Evolutionary conservation across 2,888 invertebrate genomes (phyloP).

Genomic region (Hyppa rectilinea): DNA sequence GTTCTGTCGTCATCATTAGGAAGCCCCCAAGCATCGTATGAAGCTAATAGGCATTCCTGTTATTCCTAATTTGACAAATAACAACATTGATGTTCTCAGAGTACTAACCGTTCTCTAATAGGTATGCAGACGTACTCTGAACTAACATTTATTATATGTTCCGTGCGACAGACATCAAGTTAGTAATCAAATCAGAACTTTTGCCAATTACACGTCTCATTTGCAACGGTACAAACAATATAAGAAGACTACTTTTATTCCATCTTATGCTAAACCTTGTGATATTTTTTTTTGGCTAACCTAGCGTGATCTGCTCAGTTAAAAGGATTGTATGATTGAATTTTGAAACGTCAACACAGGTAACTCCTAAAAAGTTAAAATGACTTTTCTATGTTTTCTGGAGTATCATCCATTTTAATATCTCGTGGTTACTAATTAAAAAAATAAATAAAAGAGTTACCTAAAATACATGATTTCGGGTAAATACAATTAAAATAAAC

Average conservation of each 20-base stretch:
- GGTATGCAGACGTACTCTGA: conserved; percentile 20
- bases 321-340: neutral
- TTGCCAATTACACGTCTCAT: conserved; percentile 61
- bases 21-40: neutral
- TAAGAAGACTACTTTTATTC: conserved; percentile 36
- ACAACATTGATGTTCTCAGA: neutral
- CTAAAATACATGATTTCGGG: neutral
- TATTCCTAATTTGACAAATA: neutral
- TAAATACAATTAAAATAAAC: neutral
- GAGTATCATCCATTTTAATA: neutral
- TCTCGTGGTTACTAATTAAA: neutral
- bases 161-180: conserved; percentile 36
- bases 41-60: neutral
- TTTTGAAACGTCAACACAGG: neutral
- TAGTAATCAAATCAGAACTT: conserved; percentile 60
- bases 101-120: neutral
- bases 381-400: neutral
- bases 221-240: conserved; percentile 49
- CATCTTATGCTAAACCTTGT: neutral
- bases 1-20: neutral
- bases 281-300: neutral
- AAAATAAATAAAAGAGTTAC: neutral
- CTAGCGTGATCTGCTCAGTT: neutral
- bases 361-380: neutral
- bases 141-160: conserved; percentile 39